Base-by-base conservation (phyloP, 2,113 vertebrate genomes). In the Sturnira hondurensis region DNA sequence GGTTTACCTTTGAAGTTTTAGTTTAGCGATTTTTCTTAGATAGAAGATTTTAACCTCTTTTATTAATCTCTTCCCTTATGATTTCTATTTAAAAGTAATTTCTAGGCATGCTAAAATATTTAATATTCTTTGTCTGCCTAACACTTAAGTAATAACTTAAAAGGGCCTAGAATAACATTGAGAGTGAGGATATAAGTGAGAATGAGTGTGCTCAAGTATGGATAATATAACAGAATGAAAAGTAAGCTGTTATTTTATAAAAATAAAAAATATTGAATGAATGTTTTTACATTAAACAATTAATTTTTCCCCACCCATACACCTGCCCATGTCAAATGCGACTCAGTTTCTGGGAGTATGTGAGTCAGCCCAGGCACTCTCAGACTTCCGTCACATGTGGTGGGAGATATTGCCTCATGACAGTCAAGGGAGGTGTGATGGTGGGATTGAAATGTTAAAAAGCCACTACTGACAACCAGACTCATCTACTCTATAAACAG, bases 61-160 rank as follows among this genome's bases (percentile, higher is more conserved):
- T 70, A 88, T 20, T 85, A n/a, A 13, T 76, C 13, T 93, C 28
- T 93, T 50, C 22, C 33, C 0, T 78, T 89, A 58, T 3, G 9
- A 86, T 83, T 93, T 91, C 61, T 89, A 28, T 63, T 83, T 88
- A 50, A 78, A 54, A 84, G 20, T 90, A 45, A 70, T 84, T 83
- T 86, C 50, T 83, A 67, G 56, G 3, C 33, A 33, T 70, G 20
- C 74, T 89, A 89, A 89, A 95, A 61, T 82, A 83, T 22, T 41
- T 83, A 45, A 26, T 61, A 54, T 63, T 33, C n/a, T 67, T 73
- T 41, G 2, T 86, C 31, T 83, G 43, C 24, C 68, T 96, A 38
- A 71, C 76, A 17, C 38, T 68, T 70, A 93, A 41, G 28, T 54
- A 81, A 28, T n/a, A 85, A 41, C 36, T 81, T 78, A 36, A 84